Conservation (phyloP, 2,888 invertebrate species). For the Apodemia zela region DNA sequence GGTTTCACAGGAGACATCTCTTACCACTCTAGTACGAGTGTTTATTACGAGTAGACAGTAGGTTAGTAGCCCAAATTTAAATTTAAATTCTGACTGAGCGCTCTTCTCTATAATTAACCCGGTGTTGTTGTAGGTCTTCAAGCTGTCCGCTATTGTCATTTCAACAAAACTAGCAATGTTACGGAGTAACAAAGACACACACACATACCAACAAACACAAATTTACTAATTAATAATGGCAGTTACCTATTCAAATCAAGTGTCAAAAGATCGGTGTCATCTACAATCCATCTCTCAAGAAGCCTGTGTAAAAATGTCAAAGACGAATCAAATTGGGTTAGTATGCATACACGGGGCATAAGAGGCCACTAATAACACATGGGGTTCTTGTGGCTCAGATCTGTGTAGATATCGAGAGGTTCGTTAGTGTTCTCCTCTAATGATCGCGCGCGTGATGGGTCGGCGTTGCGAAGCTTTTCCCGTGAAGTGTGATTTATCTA, state of each 20-base stretch:
- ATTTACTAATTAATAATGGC: too few species aligned
- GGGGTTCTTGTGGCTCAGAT: slow-evolving; percentile 38
- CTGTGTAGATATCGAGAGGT: slow-evolving; percentile 51
- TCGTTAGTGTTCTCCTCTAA: slow-evolving; percentile 71
- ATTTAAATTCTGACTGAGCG: too few species aligned
- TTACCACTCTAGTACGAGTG: too few species aligned
- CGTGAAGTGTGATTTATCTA: slow-evolving; percentile 21
- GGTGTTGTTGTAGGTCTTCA: too few species aligned
- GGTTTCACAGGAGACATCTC: too few species aligned
- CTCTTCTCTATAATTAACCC: too few species aligned
- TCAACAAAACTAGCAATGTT: too few species aligned
- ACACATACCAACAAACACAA: too few species aligned
- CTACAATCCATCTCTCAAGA: slow-evolving; percentile 5
- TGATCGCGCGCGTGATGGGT: slow-evolving; percentile 46
- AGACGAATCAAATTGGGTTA: slow-evolving; percentile 15
- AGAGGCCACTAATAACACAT: slow-evolving; percentile 31
- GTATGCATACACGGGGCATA: slow-evolving; percentile 24
- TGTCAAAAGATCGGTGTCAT: neutral
- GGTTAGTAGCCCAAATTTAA: too few species aligned
- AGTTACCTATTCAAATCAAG: neutral
- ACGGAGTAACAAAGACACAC: too few species aligned
- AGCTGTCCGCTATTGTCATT: too few species aligned
- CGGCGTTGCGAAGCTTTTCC: slow-evolving; percentile 25
- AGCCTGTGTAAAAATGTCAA: slow-evolving; percentile 4
- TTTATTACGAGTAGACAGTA: too few species aligned